These are phyloP conservation scores for Drosophila lini DNA, from an alignment of 1,140 invertebrate species.

Conservation along the genomic window DNA sequence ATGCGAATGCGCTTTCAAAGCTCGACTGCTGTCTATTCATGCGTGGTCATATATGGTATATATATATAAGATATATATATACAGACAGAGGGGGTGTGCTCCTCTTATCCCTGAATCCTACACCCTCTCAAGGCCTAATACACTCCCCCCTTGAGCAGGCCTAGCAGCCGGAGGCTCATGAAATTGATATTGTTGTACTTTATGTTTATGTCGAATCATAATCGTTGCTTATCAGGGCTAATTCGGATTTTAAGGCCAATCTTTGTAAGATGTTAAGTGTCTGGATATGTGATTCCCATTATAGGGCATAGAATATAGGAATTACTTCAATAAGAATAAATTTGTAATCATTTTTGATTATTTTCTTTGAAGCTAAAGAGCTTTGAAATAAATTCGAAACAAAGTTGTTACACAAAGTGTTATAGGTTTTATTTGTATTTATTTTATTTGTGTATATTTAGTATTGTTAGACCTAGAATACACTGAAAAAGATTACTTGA, in stretches of 20 bases:
- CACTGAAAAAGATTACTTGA: background rate
- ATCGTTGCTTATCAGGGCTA: slow-evolving; percentile 37
- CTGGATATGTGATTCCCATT: slow-evolving; percentile 12
- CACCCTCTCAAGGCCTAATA: background rate
- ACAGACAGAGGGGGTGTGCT: background rate
- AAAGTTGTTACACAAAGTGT: background rate
- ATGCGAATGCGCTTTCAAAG: slow-evolving; percentile 73
- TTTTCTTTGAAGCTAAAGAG: too few species aligned
- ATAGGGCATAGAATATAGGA: background rate
- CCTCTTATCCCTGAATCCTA: background rate
- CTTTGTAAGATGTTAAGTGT: slow-evolving; percentile 4
- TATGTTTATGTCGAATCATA: slow-evolving; percentile 39
- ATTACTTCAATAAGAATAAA: background rate
- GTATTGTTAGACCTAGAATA: background rate
- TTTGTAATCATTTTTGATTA: background rate
- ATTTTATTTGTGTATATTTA: background rate
- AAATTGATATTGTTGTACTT: slow-evolving; percentile 52
- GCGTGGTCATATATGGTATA: slow-evolving; percentile 29
- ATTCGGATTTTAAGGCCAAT: slow-evolving; percentile 34
- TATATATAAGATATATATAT: background rate
- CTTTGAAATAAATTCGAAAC: too few species aligned
- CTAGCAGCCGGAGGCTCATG: slow-evolving; percentile 23
- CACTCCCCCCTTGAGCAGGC: slow-evolving; percentile 2
- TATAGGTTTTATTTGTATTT: background rate
- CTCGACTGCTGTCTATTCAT: slow-evolving; percentile 66